A percentile compares a stretch with the other conserved stretches of the same genome.
phyloP scores from a whole-genome alignment of 2,113 vertebrate genomes.

The Protobothrops flavoviridis region DNA sequence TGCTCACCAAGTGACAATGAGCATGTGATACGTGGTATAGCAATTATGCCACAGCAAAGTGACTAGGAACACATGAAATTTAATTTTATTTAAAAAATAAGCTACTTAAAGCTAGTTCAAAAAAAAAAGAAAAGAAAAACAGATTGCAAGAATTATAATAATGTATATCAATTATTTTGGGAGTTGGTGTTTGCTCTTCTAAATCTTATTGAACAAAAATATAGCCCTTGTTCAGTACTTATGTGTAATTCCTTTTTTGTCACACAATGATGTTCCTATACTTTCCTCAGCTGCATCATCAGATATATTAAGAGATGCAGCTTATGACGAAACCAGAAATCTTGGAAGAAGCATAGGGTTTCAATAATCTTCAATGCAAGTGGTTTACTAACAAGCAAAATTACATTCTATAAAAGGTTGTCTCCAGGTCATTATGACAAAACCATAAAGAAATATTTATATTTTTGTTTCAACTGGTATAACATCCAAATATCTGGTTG shows the following conservation, averaged over 20 bases:
- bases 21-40: neutral
- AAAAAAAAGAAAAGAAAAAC: neutral
- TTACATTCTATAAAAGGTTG: neutral
- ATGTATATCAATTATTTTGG: neutral
- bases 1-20: neutral
- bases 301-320: neutral
- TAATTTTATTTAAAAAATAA: neutral
- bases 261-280: slow-evolving; percentile 1
- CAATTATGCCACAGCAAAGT: neutral
- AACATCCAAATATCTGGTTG: neutral
- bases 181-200: neutral
- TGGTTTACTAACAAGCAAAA: neutral
- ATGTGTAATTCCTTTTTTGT: neutral
- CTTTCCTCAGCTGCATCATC: slow-evolving; percentile 1
- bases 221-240: neutral
- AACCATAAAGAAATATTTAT: neutral
- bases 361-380: neutral
- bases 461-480: neutral
- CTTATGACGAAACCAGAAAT: neutral
- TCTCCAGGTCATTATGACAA: neutral
- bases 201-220: neutral
- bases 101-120: neutral
- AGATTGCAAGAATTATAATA: neutral
- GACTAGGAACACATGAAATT: neutral
- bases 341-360: slow-evolving; percentile 16